phyloP scores from a whole-genome alignment of 2,888 invertebrate genomes.

The Drosophila hawaiiensis region DNA sequence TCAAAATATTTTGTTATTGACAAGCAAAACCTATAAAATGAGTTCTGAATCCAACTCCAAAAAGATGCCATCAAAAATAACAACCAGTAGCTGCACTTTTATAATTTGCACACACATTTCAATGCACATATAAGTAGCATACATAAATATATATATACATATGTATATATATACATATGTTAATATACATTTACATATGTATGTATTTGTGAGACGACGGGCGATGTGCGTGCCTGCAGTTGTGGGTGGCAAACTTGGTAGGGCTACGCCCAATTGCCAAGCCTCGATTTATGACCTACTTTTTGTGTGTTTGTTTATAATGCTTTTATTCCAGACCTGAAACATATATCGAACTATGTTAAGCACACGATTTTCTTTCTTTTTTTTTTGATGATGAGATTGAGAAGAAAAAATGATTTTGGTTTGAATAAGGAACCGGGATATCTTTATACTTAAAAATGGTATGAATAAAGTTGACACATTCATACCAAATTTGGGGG shows the following conservation, averaged over 20 bases:
- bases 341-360: slow-evolving; percentile 33
- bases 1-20: slow-evolving; percentile 3
- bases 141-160: slow-evolving; percentile 1
- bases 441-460: not conserved
- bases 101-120: slow-evolving; percentile 16
- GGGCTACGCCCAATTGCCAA: slow-evolving; percentile 26
- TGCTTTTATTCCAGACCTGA: slow-evolving; percentile 33
- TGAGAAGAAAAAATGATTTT: no score
- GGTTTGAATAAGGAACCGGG: not conserved
- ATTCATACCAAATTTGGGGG: not conserved
- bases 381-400: not conserved
- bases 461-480: not conserved
- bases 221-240: slow-evolving; percentile 62
- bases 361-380: slow-evolving; percentile 1
- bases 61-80: not conserved
- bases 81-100: slow-evolving; percentile 54
- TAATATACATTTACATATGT: not conserved
- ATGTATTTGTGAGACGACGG: slow-evolving; percentile 4
- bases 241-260: slow-evolving; percentile 28
- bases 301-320: slow-evolving; percentile 62
- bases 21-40: slow-evolving; percentile 28
- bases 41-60: slow-evolving; percentile 38
- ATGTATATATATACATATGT: slow-evolving; percentile 8
- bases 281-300: slow-evolving; percentile 69
- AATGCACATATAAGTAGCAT: slow-evolving; percentile 5